These are phyloP conservation scores for Paratrypauchen microcephalus DNA, from an alignment of 2,797 vertebrate species.

Conservation along the genomic window DNA sequence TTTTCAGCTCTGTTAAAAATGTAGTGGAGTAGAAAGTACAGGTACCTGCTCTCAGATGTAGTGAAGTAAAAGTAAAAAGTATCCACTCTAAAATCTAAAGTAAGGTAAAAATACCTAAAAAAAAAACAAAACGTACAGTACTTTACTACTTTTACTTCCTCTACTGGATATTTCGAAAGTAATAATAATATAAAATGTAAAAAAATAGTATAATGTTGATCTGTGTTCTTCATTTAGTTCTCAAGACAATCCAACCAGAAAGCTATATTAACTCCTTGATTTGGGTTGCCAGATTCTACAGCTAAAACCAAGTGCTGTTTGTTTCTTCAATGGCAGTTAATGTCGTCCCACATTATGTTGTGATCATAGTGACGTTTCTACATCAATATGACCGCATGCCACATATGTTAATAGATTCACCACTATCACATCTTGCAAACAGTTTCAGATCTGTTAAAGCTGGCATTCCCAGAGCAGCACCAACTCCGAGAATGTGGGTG, in stretches of 20 bases:
- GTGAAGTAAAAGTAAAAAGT: too few relatives aligned
- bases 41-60: too few relatives aligned
- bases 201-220: too few relatives aligned
- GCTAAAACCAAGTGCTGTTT: background rate
- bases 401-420: background rate
- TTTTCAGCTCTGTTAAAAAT: too few relatives aligned
- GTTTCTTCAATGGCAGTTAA: background rate
- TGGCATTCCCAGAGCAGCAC: conserved; percentile 20
- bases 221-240: background rate
- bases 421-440: background rate
- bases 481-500: conserved; percentile 28
- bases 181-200: too few relatives aligned
- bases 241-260: background rate
- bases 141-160: too few relatives aligned
- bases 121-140: too few relatives aligned
- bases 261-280: background rate
- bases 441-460: conserved; percentile 8
- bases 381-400: background rate
- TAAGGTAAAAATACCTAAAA: too few relatives aligned
- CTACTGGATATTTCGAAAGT: too few relatives aligned
- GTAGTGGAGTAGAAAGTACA: too few relatives aligned
- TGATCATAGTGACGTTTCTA: background rate
- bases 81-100: too few relatives aligned
- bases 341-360: too few relatives aligned
- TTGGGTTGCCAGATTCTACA: background rate